Conservation (phyloP, 2,888 invertebrate species). For the Leptopilina drosophilae region DNA sequence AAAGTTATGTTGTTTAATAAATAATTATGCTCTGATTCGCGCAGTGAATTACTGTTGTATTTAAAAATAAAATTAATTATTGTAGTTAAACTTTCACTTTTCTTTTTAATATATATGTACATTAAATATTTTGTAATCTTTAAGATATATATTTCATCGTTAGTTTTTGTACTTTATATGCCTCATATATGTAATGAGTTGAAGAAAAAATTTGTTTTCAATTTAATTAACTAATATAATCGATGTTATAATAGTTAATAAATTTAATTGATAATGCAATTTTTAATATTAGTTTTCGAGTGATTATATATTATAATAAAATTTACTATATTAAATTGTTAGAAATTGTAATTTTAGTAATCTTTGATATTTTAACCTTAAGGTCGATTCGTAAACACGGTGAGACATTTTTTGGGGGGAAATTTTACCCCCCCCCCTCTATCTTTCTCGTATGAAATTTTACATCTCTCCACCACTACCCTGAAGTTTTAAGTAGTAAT, state of each 20-base stretch:
- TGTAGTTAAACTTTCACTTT: background rate
- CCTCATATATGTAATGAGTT: background rate
- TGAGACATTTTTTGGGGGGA: too few relatives aligned
- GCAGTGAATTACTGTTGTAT: background rate
- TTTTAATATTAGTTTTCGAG: too few relatives aligned
- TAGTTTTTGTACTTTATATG: background rate
- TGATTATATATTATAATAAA: too few relatives aligned
- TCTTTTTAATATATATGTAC: background rate
- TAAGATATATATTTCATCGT: background rate
- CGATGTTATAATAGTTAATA: background rate
- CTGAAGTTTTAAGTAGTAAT: too few relatives aligned
- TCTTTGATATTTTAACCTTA: too few relatives aligned
- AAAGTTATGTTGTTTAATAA: background rate
- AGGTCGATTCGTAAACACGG: too few relatives aligned
- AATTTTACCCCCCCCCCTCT: too few relatives aligned
- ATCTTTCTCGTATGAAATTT: too few relatives aligned
- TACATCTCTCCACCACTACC: too few relatives aligned
- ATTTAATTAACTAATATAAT: background rate
- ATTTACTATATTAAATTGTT: too few relatives aligned
- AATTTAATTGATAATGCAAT: too few relatives aligned
- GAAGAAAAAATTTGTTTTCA: background rate
- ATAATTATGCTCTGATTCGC: background rate
- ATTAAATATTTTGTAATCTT: conserved; percentile 1
- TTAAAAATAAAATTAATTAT: conserved; percentile 1
- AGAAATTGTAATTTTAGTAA: too few relatives aligned